These are phyloP conservation scores for Mastigias papua DNA, from an alignment of 30 jellyfish, hydroid and myxozoan genomes.

Conservation along the genomic window DNA sequence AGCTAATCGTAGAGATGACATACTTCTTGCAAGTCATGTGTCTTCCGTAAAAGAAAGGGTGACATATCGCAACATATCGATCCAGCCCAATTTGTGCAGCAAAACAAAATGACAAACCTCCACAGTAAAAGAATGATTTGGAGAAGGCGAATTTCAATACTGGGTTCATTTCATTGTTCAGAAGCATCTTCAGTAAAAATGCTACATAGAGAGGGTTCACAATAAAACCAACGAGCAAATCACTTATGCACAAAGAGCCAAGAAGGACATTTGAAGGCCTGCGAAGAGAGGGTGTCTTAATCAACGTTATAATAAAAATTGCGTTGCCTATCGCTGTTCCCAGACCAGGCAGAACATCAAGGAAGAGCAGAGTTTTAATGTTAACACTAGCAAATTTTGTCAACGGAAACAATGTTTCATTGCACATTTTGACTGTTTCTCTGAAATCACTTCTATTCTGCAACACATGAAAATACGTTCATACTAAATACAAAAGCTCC, in stretches of 20 bases:
- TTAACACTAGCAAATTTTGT: background rate
- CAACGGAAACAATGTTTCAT: background rate
- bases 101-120: slow-evolving; percentile 28
- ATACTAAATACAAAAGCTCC: no score
- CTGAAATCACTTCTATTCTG: background rate
- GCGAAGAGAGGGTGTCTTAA: slow-evolving; percentile 3
- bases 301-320: slow-evolving; percentile 1
- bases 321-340: slow-evolving; percentile 26
- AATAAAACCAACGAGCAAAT: slow-evolving; percentile 18
- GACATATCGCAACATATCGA: slow-evolving; percentile 62
- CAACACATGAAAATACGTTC: background rate
- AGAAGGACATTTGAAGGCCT: slow-evolving; percentile 30
- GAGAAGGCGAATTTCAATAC: background rate
- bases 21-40: slow-evolving; percentile 15
- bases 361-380: background rate
- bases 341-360: slow-evolving; percentile 2
- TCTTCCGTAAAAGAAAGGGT: slow-evolving; percentile 53
- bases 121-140: background rate
- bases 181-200: background rate
- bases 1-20: background rate
- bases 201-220: slow-evolving; percentile 7
- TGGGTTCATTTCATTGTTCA: background rate
- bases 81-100: slow-evolving; percentile 31
- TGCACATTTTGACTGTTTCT: slow-evolving; percentile 1
- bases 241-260: slow-evolving; percentile 27